A percentile compares a stretch with the other conserved stretches of the same genome.
Conservation (phyloP, 1,140 invertebrate genomes). For the Tetragnatha versicolor region DNA sequence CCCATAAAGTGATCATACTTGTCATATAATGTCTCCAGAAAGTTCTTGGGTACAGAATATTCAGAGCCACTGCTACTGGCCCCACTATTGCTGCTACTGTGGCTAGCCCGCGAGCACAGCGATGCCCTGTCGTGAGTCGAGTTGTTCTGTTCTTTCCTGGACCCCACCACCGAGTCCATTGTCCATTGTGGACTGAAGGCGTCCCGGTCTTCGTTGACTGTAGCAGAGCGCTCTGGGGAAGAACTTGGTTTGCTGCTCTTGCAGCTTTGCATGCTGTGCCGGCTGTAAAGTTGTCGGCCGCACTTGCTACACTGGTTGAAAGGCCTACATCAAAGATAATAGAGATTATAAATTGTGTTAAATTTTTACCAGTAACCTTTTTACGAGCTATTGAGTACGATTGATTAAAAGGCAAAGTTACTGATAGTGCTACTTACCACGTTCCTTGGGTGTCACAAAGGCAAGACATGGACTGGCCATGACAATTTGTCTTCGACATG, state of each 20-base stretch:
- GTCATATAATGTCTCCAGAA: conserved; percentile 41
- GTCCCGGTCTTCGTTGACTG: neutral
- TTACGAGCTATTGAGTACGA: neutral
- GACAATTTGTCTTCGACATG: conserved; percentile 24
- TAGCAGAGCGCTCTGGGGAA: neutral
- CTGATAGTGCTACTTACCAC: conserved; percentile 13
- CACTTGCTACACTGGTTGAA: conserved; percentile 51
- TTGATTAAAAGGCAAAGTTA: neutral
- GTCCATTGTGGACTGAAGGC: conserved; percentile 44
- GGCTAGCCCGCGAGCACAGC: conserved; percentile 46
- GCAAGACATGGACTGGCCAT: conserved; percentile 29
- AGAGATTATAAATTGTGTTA: neutral
- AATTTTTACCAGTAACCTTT: neutral
- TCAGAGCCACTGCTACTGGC: conserved; percentile 48
- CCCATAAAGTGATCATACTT: conserved; percentile 12
- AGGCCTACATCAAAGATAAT: conserved; percentile 22
- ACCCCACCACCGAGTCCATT: conserved; percentile 24
- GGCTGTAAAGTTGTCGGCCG: conserved; percentile 46
- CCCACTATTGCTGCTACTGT: conserved; percentile 19
- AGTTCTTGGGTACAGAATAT: conserved; percentile 53
- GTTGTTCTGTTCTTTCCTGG: conserved; percentile 37
- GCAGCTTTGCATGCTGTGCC: conserved; percentile 15
- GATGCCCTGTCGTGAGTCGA: conserved; percentile 36
- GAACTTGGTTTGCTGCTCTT: neutral
- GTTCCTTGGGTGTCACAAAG: conserved; percentile 40